These are phyloP conservation scores for Papilio machaon DNA, from an alignment of 1,140 invertebrate genomes.

Conservation along the genomic window DNA sequence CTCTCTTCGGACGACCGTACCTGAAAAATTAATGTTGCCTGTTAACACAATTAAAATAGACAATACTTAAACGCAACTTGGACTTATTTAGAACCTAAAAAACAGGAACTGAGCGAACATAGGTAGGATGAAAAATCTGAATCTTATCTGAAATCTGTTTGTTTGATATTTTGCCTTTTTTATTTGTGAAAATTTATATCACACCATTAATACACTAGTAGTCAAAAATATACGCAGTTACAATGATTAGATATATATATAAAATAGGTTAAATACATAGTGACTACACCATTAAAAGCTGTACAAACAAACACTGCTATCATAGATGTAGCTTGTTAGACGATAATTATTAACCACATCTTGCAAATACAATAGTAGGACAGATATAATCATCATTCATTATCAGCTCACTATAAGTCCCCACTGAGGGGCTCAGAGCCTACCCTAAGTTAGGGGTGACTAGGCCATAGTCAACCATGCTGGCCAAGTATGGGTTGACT, in stretches of 20 bases:
- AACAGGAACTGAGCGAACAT: too few relatives aligned
- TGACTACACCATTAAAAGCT: not conserved
- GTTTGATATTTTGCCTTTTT: too few relatives aligned
- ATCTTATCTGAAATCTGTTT: too few relatives aligned
- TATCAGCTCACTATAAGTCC: too few relatives aligned
- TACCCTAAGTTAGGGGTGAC: too few relatives aligned
- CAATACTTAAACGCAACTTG: not conserved
- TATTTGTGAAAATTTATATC: too few relatives aligned
- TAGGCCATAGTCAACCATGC: too few relatives aligned
- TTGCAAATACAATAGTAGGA: not conserved
- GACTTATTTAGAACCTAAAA: not conserved
- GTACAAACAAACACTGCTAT: not conserved
- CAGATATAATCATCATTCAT: not conserved
- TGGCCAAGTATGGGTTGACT: too few relatives aligned
- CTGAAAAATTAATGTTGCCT: constrained; percentile 53
- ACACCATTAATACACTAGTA: not conserved
- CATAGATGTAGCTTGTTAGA: not conserved
- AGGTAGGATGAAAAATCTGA: too few relatives aligned
- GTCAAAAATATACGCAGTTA: not conserved
- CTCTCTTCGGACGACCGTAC: constrained; percentile 93
- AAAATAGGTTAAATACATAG: not conserved
- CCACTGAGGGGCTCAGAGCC: too few relatives aligned
- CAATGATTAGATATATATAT: not conserved
- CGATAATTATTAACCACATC: not conserved
- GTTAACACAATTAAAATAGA: not conserved